Evolutionary conservation across 2,888 invertebrate genomes (phyloP), one percentile per base, ranked within the genome.

Genomic region (Tenthredo livida): DNA sequence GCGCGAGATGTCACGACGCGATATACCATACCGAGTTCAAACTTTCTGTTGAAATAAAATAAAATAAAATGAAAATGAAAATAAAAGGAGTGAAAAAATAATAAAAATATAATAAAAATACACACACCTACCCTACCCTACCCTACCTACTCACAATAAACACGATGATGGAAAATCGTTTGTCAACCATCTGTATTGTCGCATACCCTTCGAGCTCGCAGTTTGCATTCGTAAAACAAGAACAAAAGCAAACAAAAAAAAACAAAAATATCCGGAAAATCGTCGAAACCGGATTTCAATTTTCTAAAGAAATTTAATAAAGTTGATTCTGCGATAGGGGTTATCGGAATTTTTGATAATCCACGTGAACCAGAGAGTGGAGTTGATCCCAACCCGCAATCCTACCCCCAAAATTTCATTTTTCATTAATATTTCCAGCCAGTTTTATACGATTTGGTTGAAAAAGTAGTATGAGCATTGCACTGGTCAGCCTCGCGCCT

Each of bases 401-500:
- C 17, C 50, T 3, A 7, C 0, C 54, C 7, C 2, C 7, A 7
- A 5, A 54, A 17, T 54, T 17, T 54, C n/a, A 54, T 54, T 54
- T 54, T n/a, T 54, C 7, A 54, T 54, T 7, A 6, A n/a, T n/a
- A n/a, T 54, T 54, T n/a, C 6, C 1, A n/a, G n/a, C 7, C 17
- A 2, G 40, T 2, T n/a, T 4, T 10, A 25, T 25, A 7, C 61
- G 25, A 3, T 9, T 25, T 12, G 1, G 21, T 61, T 25, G 7
- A n/a, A 40, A 10, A 72, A 72, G 72, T 72, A 40, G 72, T 37
- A 37, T 2, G 40, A 7, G n/a, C 72, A 3, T n/a, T 17, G n/a
- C 21, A 17, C 25, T 40, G 72, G 72, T 40, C 72, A 72, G 72
- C 72, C 54, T n/a, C 70, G 21, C 72, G 72, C 72, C 72, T 72